Evolutionary conservation across 2,113 vertebrate species (phyloP).

Genomic region (Ammodytes dubius): DNA sequence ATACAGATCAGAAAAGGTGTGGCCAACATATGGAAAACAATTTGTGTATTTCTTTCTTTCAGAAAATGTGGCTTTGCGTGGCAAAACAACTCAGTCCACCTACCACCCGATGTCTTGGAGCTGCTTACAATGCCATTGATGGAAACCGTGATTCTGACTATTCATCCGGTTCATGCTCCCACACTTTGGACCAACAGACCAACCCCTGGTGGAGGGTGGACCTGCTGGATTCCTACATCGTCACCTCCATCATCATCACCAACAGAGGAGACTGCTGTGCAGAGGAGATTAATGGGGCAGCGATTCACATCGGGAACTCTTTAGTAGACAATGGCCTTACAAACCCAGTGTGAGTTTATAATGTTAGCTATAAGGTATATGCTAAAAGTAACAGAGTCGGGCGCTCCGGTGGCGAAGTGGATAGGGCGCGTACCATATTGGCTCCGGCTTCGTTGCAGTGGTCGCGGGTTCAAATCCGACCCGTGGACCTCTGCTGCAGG

Average conservation of each 20-base stretch:
- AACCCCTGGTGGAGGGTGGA: slow-evolving; percentile 67
- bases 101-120: fast-evolving
- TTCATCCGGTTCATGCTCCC: background rate
- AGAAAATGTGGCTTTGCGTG: slow-evolving; percentile 66
- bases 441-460: too few species aligned
- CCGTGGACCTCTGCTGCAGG: too few species aligned
- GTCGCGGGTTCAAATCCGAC: too few species aligned
- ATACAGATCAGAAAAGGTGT: too few species aligned
- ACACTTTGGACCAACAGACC: background rate
- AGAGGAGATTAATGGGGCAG: background rate
- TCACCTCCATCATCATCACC: slow-evolving; percentile 51
- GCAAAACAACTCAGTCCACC: slow-evolving; percentile 46
- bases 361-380: too few species aligned
- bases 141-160: background rate
- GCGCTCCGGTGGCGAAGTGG: too few species aligned
- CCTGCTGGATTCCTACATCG: slow-evolving; percentile 49
- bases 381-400: too few species aligned
- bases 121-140: slow-evolving; percentile 50
- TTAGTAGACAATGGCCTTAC: fast-evolving
- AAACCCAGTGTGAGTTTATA: slow-evolving; percentile 36
- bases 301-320: slow-evolving; percentile 47
- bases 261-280: slow-evolving; percentile 61
- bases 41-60: too few species aligned
- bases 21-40: too few species aligned
- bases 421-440: too few species aligned